Evolutionary conservation across 2,113 vertebrate genomes (phyloP).

Genomic region (Percopsis transmontana): DNA sequence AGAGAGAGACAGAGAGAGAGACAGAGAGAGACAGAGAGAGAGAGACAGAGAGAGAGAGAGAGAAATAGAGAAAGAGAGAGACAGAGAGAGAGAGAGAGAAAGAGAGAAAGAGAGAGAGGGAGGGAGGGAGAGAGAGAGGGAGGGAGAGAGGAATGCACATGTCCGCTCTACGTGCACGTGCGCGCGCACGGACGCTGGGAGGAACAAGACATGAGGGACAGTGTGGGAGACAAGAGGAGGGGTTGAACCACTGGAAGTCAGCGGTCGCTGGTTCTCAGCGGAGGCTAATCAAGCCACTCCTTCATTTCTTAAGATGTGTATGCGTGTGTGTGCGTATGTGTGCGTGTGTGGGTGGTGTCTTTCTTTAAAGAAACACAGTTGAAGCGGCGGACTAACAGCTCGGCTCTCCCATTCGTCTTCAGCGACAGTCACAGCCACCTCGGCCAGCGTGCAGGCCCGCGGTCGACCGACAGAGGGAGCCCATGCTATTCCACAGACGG

Average conservation of each 20-base stretch:
- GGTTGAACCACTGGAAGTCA: slow-evolving; percentile 31
- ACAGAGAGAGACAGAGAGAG: no score
- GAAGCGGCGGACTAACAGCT: slow-evolving; percentile 25
- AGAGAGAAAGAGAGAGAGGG: neutral
- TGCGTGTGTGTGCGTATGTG: neutral
- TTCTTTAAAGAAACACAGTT: neutral
- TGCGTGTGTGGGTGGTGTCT: neutral
- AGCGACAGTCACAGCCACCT: slow-evolving; percentile 22
- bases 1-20: slow-evolving; percentile 63
- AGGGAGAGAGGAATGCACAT: neutral
- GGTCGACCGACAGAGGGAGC: slow-evolving; percentile 74
- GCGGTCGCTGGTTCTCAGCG: slow-evolving; percentile 32
- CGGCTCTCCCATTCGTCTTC: slow-evolving; percentile 45
- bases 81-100: slow-evolving; percentile 15
- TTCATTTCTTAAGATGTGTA: slow-evolving; percentile 46
- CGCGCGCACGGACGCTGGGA: slow-evolving; percentile 4
- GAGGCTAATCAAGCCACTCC: slow-evolving; percentile 56
- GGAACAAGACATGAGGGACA: slow-evolving; percentile 23
- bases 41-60: slow-evolving; percentile 11
- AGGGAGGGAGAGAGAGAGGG: neutral
- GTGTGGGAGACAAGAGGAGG: slow-evolving; percentile 41
- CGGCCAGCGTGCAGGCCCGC: neutral
- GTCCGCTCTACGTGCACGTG: neutral
- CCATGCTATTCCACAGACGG: slow-evolving; percentile 60
- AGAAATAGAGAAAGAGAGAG: neutral